Evolutionary conservation across 1,140 invertebrate genomes (phyloP), one percentile per base, ranked within the genome.

Genomic region (Lepeophtheirus salmonis): DNA sequence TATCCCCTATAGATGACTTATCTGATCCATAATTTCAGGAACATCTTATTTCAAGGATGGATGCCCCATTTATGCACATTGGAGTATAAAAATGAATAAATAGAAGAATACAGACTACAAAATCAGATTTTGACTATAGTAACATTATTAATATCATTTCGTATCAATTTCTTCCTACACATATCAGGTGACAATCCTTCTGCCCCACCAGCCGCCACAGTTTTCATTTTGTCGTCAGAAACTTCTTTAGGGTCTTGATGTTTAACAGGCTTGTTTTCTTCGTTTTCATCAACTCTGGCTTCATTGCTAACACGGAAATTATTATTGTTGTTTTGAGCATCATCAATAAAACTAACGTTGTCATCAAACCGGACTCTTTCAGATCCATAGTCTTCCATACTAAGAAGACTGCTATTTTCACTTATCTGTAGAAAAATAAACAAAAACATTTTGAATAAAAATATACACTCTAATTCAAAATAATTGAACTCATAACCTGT

Each of bases 311-410:
- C 6, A n/a, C 30, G 6, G 30, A 10, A 10, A n/a, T 41, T 41
- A 6, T 41, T 41, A n/a, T 41, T 41, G 30, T 41, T 41, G 30
- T 41, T 41, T 41, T 6, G 6, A n/a, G 55, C 22, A 54, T 65
- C 63, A 50, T 66, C 68, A 52, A 71, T 69, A 62, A 69, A 70
- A 50, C 70, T 70, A n/a, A 71, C 68, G 53, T 71, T 66, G 56
- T 70, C 67, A 63, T 71, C 70, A 63, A 71, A 71, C 18, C 70
- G 62, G n/a, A 71, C 70, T 50, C 68, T 63, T 58, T 71, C 78
- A 0, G 78, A 80, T 3, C 71, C 73, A 54, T 75, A 75, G 61
- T 80, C 79, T 62, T 80, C 79, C 2, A 54, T 71, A 14, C 70
- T 68, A 3, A 67, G 69, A 67, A 70, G 71, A 59, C 67, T 74